Base-by-base conservation (phyloP, 2,113 vertebrate species). In the Eretmochelys imbricata region DNA sequence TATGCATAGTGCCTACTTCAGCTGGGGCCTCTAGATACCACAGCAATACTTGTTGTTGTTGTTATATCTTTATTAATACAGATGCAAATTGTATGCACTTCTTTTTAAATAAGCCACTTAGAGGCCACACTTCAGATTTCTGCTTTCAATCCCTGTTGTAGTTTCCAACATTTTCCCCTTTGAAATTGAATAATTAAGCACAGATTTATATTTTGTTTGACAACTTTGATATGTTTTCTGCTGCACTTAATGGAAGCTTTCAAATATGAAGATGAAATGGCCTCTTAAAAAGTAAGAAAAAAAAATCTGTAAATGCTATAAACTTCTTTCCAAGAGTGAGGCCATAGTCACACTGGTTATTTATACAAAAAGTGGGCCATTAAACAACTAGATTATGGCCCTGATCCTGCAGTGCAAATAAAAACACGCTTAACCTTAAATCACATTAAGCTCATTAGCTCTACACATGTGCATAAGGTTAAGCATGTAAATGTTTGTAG, bases 101-200 rank as follows among this genome's bases (percentile, higher is more conserved):
- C 51, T 93, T 93, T 92, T 92, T 91, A 93, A 91, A 55, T 91
- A 72, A 93, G 62, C 82, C 85, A 78, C 93, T 95, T 92, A 92
- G 89, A 91, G 83, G 90, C 38, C 72, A 82, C 29, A 48, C 84
- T 97, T 93, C 80, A 89, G 55, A 88, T 82, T 94, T 95, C 62
- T 91, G 35, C 83, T 93, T 75, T 95, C 46, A 62, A 92, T 82
- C 80, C 29, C 65, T 95, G 83, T 91, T 87, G 62, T 65, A 96
- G 62, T 80, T 27, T 69, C 16, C 31, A 92, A 50, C 76, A 62
- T 92, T 97, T 95, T 86, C 59, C 7, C 72, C 53, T 49, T 90
- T 80, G 80, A 94, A 35, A 76, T 35, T 46, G 90, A 93, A 89
- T 95, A 90, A 94, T 94, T 93, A 95, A 93, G 51, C 55, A 42